Evolutionary conservation across 2,797 vertebrate species (phyloP), one percentile per base, ranked within the genome.

Genomic region (Pseudochromis fuscus): DNA sequence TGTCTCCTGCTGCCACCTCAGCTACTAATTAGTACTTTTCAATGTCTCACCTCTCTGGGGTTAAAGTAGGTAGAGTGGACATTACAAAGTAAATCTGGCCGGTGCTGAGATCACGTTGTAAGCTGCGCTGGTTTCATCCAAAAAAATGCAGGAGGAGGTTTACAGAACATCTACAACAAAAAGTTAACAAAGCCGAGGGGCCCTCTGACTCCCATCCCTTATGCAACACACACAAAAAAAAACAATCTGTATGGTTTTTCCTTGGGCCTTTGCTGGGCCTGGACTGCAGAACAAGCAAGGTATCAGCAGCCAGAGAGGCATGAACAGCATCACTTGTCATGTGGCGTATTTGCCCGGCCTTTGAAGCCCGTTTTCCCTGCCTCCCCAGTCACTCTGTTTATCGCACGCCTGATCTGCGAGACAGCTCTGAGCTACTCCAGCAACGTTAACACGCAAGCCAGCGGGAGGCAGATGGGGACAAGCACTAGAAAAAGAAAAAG

Each of bases 1-100:
- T 4, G 16, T 55, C 71, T 68, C 76, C 49, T 33, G 66, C 70
- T 73, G 81, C 66, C 77, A 15, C 73, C 46, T 30, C 18, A 24
- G 69, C 50, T 27, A 3, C 82, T 90, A 92, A 93, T 92, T 91
- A 87, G 78, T 62, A 5, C 40, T 67, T 87, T 85, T 90, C 53
- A 61, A 87, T 89, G 88, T 86, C 69, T 84, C 40, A 12, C 64
- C 78, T 83, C 44, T 31, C 27, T 21, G 15, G 74, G 61, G 67
- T 50, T 9, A 51, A 23, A 38, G 55, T 51, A 62, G 52, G 73
- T 52, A 60, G 13, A 28, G 21, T 10, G 51, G 62, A 64, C 7
- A 5, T 44, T 68, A 56, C 49, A 64, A n/a, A 13, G 12, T 21
- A 19, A 25, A 23, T 16, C 31, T 44, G 44, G 11, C 10, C 19